Conservation (phyloP, 2,797 vertebrate genomes). For the Sciurus vulgaris region DNA sequence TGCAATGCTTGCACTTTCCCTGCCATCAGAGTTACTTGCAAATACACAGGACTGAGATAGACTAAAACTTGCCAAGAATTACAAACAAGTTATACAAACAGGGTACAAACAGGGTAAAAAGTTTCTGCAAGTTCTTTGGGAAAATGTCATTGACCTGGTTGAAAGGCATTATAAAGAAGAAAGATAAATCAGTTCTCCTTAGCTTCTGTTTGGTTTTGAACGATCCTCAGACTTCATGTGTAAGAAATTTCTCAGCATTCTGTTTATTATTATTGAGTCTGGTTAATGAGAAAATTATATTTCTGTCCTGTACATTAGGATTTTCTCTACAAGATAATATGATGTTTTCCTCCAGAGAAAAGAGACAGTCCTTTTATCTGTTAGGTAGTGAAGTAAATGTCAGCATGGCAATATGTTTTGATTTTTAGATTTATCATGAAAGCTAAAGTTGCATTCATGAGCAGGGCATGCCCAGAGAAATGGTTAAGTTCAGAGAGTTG, state of each 20-base stretch:
- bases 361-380: background rate
- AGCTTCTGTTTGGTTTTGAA: background rate
- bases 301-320: background rate
- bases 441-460: background rate
- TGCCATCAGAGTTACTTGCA: background rate
- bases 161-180: slow-evolving; percentile 2
- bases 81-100: slow-evolving; percentile 11
- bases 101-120: background rate
- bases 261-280: background rate
- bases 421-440: background rate
- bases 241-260: background rate
- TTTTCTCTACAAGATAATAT: slow-evolving; percentile 1
- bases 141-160: slow-evolving; percentile 43
- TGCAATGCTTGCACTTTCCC: background rate
- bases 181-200: background rate
- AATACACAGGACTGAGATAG: background rate
- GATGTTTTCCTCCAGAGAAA: slow-evolving; percentile 32
- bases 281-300: background rate
- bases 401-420: background rate
- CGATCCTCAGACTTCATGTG: background rate
- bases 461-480: background rate
- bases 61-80: background rate
- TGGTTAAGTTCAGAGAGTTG: background rate
- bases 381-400: background rate
- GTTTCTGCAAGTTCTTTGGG: background rate